These are phyloP conservation scores for Liasis olivaceus DNA, from an alignment of 2,797 vertebrate genomes.

Conservation along the genomic window DNA sequence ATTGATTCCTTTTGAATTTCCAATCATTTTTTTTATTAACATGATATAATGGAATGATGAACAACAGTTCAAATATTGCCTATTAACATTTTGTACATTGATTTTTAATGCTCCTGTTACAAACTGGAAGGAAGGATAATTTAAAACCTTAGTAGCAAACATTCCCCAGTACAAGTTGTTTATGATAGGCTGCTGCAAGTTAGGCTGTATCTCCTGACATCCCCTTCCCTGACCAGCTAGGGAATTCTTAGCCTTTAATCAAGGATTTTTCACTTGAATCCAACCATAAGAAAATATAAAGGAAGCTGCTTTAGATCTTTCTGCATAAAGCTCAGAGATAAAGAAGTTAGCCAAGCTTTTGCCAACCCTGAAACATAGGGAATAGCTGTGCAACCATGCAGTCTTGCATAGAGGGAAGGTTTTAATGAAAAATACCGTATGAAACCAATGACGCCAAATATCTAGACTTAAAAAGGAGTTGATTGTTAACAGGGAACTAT, in stretches of 20 bases:
- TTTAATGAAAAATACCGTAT: not conserved
- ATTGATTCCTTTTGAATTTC: not conserved
- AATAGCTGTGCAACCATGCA: not conserved
- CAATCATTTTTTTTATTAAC: slow-evolving; percentile 24
- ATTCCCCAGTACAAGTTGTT: not conserved
- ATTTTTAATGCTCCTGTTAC: slow-evolving; percentile 45
- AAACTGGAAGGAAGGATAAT: not conserved
- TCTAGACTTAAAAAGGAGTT: not conserved
- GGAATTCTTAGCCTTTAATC: not conserved
- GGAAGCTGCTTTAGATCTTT: not conserved
- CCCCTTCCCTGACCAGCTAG: not conserved
- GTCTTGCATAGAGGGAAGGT: not conserved
- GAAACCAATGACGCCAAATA: not conserved
- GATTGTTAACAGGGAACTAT: not conserved
- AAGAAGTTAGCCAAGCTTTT: not conserved
- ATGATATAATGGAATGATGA: slow-evolving; percentile 17
- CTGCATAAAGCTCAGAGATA: not conserved
- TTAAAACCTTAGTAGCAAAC: not conserved
- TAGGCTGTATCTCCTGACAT: not conserved
- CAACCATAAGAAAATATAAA: not conserved
- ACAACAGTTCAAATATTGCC: slow-evolving; percentile 22
- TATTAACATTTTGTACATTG: slow-evolving; percentile 31
- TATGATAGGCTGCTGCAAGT: not conserved
- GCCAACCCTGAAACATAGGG: not conserved
- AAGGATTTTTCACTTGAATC: not conserved